Conservation (phyloP, 2,888 invertebrate genomes). For the Gnatocerus cornutus region DNA sequence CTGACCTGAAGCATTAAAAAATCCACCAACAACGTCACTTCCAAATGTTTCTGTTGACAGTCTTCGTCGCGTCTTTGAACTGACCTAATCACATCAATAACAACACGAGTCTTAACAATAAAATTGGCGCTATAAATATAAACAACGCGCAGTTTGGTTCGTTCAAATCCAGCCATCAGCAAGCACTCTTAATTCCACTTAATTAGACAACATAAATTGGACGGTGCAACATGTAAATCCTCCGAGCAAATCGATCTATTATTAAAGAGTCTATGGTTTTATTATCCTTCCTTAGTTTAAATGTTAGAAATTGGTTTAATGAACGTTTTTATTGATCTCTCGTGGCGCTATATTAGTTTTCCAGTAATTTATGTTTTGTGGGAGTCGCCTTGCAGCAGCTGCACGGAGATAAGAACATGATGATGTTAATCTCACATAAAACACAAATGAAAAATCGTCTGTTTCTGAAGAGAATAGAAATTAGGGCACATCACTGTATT, state of each 20-base stretch:
- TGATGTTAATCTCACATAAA: background rate
- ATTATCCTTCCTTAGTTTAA: slow-evolving; percentile 18
- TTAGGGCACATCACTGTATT: too few relatives aligned
- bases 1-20: too few relatives aligned
- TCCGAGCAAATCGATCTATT: slow-evolving; percentile 5
- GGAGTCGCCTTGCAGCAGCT: background rate
- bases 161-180: background rate
- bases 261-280: background rate
- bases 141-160: slow-evolving; percentile 3
- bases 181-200: too few relatives aligned
- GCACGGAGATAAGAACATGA: background rate
- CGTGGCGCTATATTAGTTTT: slow-evolving; percentile 14
- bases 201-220: too few relatives aligned
- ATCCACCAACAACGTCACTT: background rate
- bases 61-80: slow-evolving; percentile 1
- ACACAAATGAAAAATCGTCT: too few relatives aligned
- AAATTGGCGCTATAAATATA: slow-evolving; percentile 32
- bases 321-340: slow-evolving; percentile 30
- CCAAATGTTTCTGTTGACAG: background rate
- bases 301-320: slow-evolving; percentile 24
- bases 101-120: slow-evolving; percentile 2
- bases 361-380: slow-evolving; percentile 8
- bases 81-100: background rate
- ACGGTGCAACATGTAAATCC: too few relatives aligned
- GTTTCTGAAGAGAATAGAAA: too few relatives aligned